Percentiles rank a stretch among this genome's conserved stretches.
Conservation (phyloP, 2,888 invertebrate species). For the Andrena chrysosceles region DNA sequence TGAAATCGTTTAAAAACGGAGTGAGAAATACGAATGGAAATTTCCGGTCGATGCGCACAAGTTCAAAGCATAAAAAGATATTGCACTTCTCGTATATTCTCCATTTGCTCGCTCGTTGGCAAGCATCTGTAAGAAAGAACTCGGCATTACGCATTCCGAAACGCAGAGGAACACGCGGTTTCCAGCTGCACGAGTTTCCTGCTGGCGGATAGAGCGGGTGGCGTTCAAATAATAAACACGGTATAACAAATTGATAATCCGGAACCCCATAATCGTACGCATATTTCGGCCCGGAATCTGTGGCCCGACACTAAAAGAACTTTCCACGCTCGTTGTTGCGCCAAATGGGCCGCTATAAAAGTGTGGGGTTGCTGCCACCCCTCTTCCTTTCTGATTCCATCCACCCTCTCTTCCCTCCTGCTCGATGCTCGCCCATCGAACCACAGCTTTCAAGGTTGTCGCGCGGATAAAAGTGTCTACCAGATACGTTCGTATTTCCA, state of each 20-base stretch:
- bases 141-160: slow-evolving; percentile 50
- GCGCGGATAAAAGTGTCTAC: slow-evolving; percentile 35
- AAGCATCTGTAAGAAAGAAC: slow-evolving; percentile 58
- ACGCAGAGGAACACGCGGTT: slow-evolving; percentile 38
- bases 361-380: slow-evolving; percentile 75
- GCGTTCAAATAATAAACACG: slow-evolving; percentile 80
- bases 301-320: slow-evolving; percentile 83
- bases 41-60: not conserved
- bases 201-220: slow-evolving; percentile 20
- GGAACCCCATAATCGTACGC: slow-evolving; percentile 82
- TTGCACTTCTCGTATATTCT: too few species aligned
- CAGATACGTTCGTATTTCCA: slow-evolving; percentile 7
- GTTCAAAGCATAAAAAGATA: not conserved
- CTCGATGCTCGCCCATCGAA: slow-evolving; percentile 21
- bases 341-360: slow-evolving; percentile 85
- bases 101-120: slow-evolving; percentile 20
- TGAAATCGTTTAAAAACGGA: too few species aligned
- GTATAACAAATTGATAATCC: slow-evolving; percentile 85
- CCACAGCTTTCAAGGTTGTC: slow-evolving; percentile 13
- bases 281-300: slow-evolving; percentile 83
- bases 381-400: slow-evolving; percentile 45
- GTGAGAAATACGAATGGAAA: not conserved
- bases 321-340: slow-evolving; percentile 85
- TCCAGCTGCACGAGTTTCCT: slow-evolving; percentile 52
- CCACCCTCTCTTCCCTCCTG: slow-evolving; percentile 26